Conservation (phyloP, 2,888 invertebrate genomes). For the Listrodromus nycthemerus region DNA sequence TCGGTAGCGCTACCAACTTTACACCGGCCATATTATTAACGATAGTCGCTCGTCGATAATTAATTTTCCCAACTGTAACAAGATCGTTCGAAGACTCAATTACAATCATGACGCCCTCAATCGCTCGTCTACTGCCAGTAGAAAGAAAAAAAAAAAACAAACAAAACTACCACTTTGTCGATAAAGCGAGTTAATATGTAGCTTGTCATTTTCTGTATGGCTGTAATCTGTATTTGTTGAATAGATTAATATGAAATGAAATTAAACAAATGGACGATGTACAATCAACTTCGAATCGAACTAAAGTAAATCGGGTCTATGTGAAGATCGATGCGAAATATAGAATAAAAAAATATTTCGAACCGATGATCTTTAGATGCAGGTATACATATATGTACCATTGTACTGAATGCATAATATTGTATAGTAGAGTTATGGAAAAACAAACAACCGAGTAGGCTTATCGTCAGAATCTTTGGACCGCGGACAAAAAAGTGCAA, state of each 20-base stretch:
- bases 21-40: slow-evolving; percentile 9
- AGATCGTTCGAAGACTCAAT: slow-evolving; percentile 15
- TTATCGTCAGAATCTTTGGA: slow-evolving; percentile 47
- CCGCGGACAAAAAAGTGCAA: slow-evolving; percentile 29
- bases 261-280: slow-evolving; percentile 63
- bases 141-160: slow-evolving; percentile 38
- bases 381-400: slow-evolving; percentile 21
- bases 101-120: slow-evolving; percentile 18
- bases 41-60: slow-evolving; percentile 1
- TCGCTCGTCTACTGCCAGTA: slow-evolving; percentile 68
- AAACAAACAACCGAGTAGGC: slow-evolving; percentile 18
- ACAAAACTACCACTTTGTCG: slow-evolving; percentile 47
- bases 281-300: slow-evolving; percentile 70
- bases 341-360: slow-evolving; percentile 30
- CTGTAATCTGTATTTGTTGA: slow-evolving; percentile 41
- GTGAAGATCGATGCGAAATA: slow-evolving; percentile 16
- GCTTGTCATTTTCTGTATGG: slow-evolving; percentile 48
- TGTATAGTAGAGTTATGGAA: slow-evolving; percentile 42
- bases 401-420: slow-evolving; percentile 40
- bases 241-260: slow-evolving; percentile 18
- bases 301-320: slow-evolving; percentile 57
- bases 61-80: slow-evolving; percentile 9
- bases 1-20: background rate
- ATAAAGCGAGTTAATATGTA: slow-evolving; percentile 42
- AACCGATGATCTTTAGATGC: slow-evolving; percentile 47